These are phyloP conservation scores for Syrrhaptes paradoxus DNA, from an alignment of 2,113 vertebrate species.

Conservation along the genomic window DNA sequence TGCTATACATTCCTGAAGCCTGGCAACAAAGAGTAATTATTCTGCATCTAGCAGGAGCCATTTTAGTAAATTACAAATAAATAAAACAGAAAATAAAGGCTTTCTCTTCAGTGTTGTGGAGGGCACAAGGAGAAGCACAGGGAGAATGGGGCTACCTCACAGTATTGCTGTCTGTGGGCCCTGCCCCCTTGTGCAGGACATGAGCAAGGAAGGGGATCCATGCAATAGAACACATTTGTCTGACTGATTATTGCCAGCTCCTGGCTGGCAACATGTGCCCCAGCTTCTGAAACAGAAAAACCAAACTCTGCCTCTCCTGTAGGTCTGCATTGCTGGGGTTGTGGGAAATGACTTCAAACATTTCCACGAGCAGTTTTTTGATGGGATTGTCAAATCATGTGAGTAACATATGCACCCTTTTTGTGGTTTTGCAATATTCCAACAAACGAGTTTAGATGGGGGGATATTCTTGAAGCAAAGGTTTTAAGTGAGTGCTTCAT, in stretches of 20 bases:
- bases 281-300: not conserved
- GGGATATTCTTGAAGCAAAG: not conserved
- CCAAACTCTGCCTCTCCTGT: not conserved
- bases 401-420: not conserved
- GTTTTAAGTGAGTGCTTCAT: not conserved
- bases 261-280: not conserved
- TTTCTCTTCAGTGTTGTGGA: not conserved
- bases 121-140: not conserved
- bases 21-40: constrained; percentile 55
- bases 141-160: not conserved
- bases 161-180: not conserved
- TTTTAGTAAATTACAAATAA: not conserved
- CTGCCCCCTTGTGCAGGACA: not conserved
- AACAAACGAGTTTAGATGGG: not conserved
- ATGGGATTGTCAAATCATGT: not conserved
- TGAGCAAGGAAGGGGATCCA: not conserved
- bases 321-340: not conserved
- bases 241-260: not conserved
- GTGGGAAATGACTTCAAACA: not conserved
- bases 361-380: not conserved
- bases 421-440: not conserved
- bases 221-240: not conserved
- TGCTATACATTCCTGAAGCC: constrained; percentile 79
- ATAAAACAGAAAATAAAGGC: not conserved
- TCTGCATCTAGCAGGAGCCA: not conserved